Evolutionary conservation across 23 tunicate genomes (phyloP).

Genomic region (Halocynthia aurantium): DNA sequence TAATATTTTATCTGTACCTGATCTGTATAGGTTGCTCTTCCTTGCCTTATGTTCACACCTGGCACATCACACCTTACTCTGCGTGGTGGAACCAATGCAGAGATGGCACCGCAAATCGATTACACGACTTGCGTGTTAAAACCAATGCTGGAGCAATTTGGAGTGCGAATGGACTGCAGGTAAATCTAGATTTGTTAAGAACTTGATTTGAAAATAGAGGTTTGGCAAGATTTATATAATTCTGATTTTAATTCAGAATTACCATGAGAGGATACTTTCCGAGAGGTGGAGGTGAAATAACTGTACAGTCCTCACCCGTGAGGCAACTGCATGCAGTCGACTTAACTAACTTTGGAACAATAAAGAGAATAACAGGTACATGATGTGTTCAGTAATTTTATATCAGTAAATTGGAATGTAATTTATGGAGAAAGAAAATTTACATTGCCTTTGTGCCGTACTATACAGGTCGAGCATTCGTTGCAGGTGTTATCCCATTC

Average conservation of each 20-base stretch:
- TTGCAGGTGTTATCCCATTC: conserved; percentile 88
- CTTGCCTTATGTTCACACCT: conserved; percentile 75
- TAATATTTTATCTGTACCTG: too few species aligned
- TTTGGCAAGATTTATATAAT: not conserved
- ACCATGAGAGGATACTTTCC: conserved; percentile 71
- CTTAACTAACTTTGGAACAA: conserved; percentile 68
- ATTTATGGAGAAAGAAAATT: too few species aligned
- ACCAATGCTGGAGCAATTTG: conserved; percentile 68
- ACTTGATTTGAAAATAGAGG: not conserved
- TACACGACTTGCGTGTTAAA: conserved; percentile 61
- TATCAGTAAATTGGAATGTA: not conserved
- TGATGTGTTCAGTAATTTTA: not conserved
- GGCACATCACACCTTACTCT: conserved; percentile 52
- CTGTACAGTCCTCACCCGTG: conserved; percentile 50
- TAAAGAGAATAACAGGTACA: conserved; percentile 54
- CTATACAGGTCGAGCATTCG: conserved; percentile 65
- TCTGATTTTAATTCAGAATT: not conserved
- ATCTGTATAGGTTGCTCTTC: conserved; percentile 38
- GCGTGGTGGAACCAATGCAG: conserved; percentile 87
- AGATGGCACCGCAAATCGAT: conserved; percentile 83
- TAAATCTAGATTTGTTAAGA: not conserved
- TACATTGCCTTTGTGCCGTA: not conserved
- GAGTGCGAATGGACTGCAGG: conserved; percentile 75
- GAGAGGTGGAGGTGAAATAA: conserved; percentile 79
- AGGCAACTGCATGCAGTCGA: conserved; percentile 52